A percentile compares a stretch with the other conserved stretches of the same genome.
Evolutionary conservation across 2,888 invertebrate genomes (phyloP).

Genomic region (Morpho deidamia): DNA sequence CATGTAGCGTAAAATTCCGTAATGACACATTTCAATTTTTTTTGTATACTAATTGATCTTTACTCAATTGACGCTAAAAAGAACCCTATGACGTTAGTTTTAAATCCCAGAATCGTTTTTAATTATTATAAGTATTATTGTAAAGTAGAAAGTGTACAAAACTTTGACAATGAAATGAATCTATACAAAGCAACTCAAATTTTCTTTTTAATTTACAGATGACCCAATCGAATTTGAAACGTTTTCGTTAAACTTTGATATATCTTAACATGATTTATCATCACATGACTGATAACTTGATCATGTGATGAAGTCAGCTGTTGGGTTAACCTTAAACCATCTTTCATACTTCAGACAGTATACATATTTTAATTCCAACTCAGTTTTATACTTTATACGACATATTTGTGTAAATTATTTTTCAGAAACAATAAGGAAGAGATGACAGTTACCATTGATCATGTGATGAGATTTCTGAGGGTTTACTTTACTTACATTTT

Average conservation of each 20-base stretch:
- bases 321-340: not conserved
- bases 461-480: too few relatives aligned
- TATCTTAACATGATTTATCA: conserved; percentile 7
- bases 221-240: too few relatives aligned
- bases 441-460: too few relatives aligned
- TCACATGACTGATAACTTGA: conserved; percentile 52
- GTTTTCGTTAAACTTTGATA: too few relatives aligned
- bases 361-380: not conserved
- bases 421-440: too few relatives aligned
- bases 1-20: conserved; percentile 23
- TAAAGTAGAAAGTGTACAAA: not conserved
- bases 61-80: conserved; percentile 1
- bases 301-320: conserved; percentile 58
- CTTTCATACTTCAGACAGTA: not conserved
- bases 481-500: too few relatives aligned
- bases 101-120: not conserved
- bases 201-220: too few relatives aligned
- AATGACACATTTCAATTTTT: conserved; percentile 17
- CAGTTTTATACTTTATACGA: too few relatives aligned
- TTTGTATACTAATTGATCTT: not conserved
- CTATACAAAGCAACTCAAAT: too few relatives aligned
- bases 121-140: not conserved
- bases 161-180: conserved; percentile 1
- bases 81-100: not conserved
- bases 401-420: too few relatives aligned